Base-by-base conservation (phyloP, 2,888 invertebrate species). In the Drosophila setosimentum region DNA sequence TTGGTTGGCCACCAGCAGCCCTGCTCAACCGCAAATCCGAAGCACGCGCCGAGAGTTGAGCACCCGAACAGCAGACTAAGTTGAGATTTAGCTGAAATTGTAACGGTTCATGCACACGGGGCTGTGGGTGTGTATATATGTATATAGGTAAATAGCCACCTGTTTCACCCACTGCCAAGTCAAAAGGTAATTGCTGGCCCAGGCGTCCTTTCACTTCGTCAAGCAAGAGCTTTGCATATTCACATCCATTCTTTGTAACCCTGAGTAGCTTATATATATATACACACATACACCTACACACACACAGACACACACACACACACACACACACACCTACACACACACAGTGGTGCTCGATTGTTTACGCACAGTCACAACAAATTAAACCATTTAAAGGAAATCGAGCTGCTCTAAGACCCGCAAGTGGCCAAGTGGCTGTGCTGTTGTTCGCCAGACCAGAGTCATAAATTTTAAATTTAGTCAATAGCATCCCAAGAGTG, bases 381-480 rank as follows among this genome's bases (percentile, higher is more conserved):
- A 73, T 78, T 73, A 82, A 73, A 60, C 64, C 78, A 65, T 78
- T 78, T 72, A 73, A 68, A 78, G 78, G 65, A 68, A 82, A 78
- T 73, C 82, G 67, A 82, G 78, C 63, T 67, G 65, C 49, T 76
- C 33, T 65, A 80, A 80, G 72, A 61, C 53, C 42, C 42, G 45
- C 51, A 32, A 68, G 53, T 60, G 70, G 61, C 59, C 50, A 59
- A 62, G 45, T 49, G 57, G 37, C 61, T 32, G 21, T 32, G 37
- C 21, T 35, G 21, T 53, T 53, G 33, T 57, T 68, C 48, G 35
- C 45, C 74, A 73, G 53, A 69, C 75, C 64, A 70, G 73, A 80
- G 75, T 87, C 85, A 90, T 86, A 81, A 76, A 91, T 89, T 76
- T 84, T 75, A 89, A 91, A 89, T 87, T 79, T 68, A 68, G 86